These are phyloP conservation scores for Neosilurus mollespiculum DNA, from an alignment of 2,797 vertebrate species.

Conservation along the genomic window DNA sequence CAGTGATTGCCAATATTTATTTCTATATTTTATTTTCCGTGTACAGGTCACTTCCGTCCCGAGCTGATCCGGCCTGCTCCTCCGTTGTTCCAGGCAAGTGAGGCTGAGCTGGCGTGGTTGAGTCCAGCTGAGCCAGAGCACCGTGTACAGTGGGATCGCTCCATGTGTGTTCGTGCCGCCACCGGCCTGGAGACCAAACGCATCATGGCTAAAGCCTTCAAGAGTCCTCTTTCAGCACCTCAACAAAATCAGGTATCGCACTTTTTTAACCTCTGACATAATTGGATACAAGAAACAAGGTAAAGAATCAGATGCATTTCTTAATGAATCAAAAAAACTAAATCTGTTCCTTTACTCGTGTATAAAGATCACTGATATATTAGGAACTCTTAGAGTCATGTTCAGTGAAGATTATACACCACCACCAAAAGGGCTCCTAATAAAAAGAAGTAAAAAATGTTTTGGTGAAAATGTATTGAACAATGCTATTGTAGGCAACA, in stretches of 20 bases:
- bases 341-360: background rate
- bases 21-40: background rate
- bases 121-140: slow-evolving; percentile 96
- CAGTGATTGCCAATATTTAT: background rate
- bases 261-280: background rate
- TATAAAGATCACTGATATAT: background rate
- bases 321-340: background rate
- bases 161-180: slow-evolving; percentile 96
- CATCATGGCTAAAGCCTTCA: slow-evolving; percentile 98
- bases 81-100: slow-evolving; percentile 87
- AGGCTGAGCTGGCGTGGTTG: slow-evolving; percentile 94
- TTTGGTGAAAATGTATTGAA: no score
- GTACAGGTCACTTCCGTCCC: slow-evolving; percentile 91
- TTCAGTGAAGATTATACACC: no score
- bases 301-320: background rate
- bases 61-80: slow-evolving; percentile 95
- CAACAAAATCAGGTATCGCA: slow-evolving; percentile 88
- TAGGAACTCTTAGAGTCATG: background rate
- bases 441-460: no score
- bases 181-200: slow-evolving; percentile 95
- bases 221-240: slow-evolving; percentile 91
- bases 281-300: background rate
- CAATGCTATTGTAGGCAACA: no score
- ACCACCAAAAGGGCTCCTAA: no score
- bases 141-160: slow-evolving; percentile 91